Evolutionary conservation across 2,797 vertebrate genomes (phyloP), one percentile per base, ranked within the genome.

Genomic region (Gymnothorax reevesii): DNA sequence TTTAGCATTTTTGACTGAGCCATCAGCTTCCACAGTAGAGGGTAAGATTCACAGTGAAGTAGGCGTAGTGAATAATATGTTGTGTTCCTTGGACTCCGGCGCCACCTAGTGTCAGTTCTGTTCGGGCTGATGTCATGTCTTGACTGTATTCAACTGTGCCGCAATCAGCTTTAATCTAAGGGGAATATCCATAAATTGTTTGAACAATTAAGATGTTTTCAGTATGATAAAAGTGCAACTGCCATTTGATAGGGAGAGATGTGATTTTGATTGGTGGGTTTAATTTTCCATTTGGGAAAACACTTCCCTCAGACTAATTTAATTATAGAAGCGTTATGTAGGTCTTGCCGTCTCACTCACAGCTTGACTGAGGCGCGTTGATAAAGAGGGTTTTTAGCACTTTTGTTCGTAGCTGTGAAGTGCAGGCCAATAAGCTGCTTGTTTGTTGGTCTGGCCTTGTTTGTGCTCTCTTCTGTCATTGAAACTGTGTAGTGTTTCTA

Each of bases 21-120:
- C n/a, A 5, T 22, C 7, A 83, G 57, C 5, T 60, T 20, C 57
- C 57, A 60, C 82, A 57, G 54, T 83, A 15, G 22, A 60, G 54
- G 33, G 25, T 83, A 62, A 52, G 42, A 20, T 64, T 49, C 66
- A 52, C 42, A 64, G 0, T 20, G 80, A 8, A n/a, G 75, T 15
- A 8, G 42, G n/a, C 8, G 80, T 7, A n/a, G 75, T 15, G 2
- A 17, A 10, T 33, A 66, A 62, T 49, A 33, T 8, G 55, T 27
- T 75, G 6, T 59, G 60, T 10, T 49, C 54, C 59, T 86, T 85
- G 73, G 75, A 15, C 25, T 64, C 83, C 17, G 12, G 22, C 60
- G 83, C 86, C 86, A 85, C 62, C 86, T 87, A 87, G 75, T 87
- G 86, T 17, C 73, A 5, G 7, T 55, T 82, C 22, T 0, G 64